Base-by-base conservation (phyloP, 2,888 invertebrate species). In the Hemaris fuciformis region DNA sequence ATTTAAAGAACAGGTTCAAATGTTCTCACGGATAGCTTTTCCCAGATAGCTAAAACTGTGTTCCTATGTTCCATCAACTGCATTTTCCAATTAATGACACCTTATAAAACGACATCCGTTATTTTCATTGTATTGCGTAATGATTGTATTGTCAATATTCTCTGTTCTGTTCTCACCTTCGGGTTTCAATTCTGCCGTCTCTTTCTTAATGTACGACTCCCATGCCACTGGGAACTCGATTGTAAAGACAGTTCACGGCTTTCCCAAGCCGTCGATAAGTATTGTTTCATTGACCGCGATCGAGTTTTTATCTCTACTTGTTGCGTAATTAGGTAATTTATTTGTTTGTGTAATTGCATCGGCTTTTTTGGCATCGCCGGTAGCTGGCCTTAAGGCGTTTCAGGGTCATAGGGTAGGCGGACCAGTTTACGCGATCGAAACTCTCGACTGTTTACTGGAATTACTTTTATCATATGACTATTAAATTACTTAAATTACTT, bases 231-330 rank as follows among this genome's bases (percentile, higher is more conserved):
- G 31, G 27, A 53, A 31, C 25, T 25, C 22, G 41, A 60, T 53
- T 48, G 60, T 25, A 10, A 38, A 7, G 23, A 31, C 22, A 20
- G 59, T 59, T 59, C 45, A 46, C 53, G 48, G 23, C 53, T 41
- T 41, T 53, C 45, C 41, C 60, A 60, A 53, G 48, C n/a, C 22
- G 6, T 13, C 46, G n/a, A 48, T 59, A 18, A 34, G 31, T 53
- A 60, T 60, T 60, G 48, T 60, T 60, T 60, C 41, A 41, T 48
- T 41, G 60, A 38, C 48, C 25, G 46, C 38, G 46, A 60, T 53
- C 41, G 48, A 20, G 23, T 59, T 57, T 57, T 27, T 53, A 18
- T 34, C 31, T 57, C 31, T 43, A 43, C 15, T 42, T 42, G 45
- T 60, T 60, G 20, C n/a, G 20, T 60, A 53, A 60, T 53, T 53